Base-by-base conservation (phyloP, 2,113 vertebrate genomes). In the Gallinago undulata region DNA sequence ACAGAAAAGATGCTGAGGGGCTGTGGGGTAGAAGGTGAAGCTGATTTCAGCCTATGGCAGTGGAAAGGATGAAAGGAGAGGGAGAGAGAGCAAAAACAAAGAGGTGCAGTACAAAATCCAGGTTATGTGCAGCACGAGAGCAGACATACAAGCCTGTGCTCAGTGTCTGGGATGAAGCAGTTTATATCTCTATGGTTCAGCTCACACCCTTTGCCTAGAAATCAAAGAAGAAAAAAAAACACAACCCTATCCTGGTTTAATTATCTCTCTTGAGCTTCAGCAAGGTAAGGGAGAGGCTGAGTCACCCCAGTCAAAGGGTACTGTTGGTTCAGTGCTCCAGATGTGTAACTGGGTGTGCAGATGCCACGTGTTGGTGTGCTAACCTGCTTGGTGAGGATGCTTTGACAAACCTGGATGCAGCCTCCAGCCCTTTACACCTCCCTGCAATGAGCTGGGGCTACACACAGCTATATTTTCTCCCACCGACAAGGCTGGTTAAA, bases 371-470 rank as follows among this genome's bases (percentile, higher is more conserved):
- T n/a, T 10, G 31, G 39, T 51, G 50, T 76, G 39, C 73, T 77
- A 62, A 45, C 37, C 55, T 33, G 19, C 78, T 50, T 10, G 0
- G 48, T 11, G 35, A 73, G 78, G 82, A 51, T 63, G 82, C 53
- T 87, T 11, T 82, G 63, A 62, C 33, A 60, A 72, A 7, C 11
- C 60, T 31, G 81, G 69, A 24, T 5, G 3, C 47, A 37, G 82
- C 57, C 57, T n/a, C 57, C 3, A 23, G 78, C 37, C 7, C 0
- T 10, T 56, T 1, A 1, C 57, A 39, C 3, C 74, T 39, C 30
- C 25, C 56, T 64, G 77, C 18, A 13, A 2, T 1, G 57, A 35
- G 25, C 13, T 4, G 1, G 57, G 47, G 66, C 60, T 41, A 2
- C 0, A 3, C 63, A 17, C 33, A 10, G 53, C 75, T 39, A 1